These are phyloP conservation scores for Aleiodes testaceus DNA, from an alignment of 2,888 invertebrate genomes.

Conservation along the genomic window DNA sequence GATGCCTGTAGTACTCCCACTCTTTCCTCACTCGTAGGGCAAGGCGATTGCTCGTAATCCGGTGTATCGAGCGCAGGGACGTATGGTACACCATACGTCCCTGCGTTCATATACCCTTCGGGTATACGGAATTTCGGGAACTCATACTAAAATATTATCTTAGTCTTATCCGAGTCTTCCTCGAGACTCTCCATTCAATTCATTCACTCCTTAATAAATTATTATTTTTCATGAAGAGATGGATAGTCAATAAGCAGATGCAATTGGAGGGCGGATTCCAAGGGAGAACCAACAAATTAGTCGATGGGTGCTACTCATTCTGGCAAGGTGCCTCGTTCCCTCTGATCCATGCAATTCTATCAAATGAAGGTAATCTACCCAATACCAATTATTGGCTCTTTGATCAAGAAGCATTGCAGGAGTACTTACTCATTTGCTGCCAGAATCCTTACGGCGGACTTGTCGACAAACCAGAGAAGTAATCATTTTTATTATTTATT, in stretches of 20 bases:
- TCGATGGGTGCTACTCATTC: constrained; percentile 99
- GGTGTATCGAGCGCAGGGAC: no score
- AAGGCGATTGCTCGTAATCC: no score
- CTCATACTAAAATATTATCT: no score
- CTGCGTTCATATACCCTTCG: no score
- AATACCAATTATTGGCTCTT: constrained; percentile 81
- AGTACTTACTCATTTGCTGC: constrained; percentile 95
- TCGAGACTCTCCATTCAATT: background rate
- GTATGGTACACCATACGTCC: no score
- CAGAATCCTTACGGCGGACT: constrained; percentile 92
- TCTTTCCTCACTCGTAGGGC: no score
- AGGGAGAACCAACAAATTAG: constrained; percentile 97
- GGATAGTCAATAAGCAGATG: constrained; percentile 95
- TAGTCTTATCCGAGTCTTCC: no score
- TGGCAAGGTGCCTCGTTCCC: constrained; percentile 98
- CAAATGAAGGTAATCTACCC: constrained; percentile 72
- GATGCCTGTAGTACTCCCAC: no score
- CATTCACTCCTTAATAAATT: no score
- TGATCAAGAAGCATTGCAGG: constrained; percentile 91
- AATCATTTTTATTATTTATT: constrained; percentile 62
- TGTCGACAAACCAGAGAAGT: constrained; percentile 97
- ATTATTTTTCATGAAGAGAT: constrained; percentile 76
- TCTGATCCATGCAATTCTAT: constrained; percentile 84
- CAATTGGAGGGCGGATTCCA: constrained; percentile 96
- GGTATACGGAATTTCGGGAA: no score